A percentile compares a stretch with the other conserved stretches of the same genome.
phyloP scores from a whole-genome alignment of 2,797 vertebrate genomes.

The Perodicticus potto region DNA sequence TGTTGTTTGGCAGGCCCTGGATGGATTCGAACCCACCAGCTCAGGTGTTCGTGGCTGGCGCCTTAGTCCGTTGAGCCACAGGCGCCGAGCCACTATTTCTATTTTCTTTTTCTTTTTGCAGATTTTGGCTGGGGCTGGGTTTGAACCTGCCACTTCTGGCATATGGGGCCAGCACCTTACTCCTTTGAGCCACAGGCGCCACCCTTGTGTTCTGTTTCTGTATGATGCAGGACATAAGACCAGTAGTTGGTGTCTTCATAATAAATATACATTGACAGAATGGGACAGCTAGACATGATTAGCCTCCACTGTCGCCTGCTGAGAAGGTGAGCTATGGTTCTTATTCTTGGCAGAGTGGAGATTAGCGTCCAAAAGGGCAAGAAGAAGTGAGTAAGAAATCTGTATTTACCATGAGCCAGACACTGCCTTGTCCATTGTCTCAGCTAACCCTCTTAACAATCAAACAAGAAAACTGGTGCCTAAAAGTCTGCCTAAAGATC shows the following conservation, averaged over 20 bases:
- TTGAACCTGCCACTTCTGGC: too few species aligned
- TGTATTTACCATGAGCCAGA: neutral
- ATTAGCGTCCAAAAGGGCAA: neutral
- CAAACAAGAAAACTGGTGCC: neutral
- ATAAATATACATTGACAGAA: neutral
- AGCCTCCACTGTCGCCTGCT: neutral
- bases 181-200: too few species aligned
- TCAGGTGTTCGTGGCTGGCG: too few species aligned
- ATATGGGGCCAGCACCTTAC: too few species aligned
- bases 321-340: neutral
- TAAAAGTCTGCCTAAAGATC: neutral
- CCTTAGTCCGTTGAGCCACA: too few species aligned
- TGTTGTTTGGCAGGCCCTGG: too few species aligned
- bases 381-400: constrained; percentile 26
- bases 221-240: neutral
- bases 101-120: too few species aligned
- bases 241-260: constrained; percentile 15
- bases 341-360: neutral
- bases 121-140: too few species aligned
- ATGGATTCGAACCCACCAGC: too few species aligned
- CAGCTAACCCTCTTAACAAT: neutral
- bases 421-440: neutral
- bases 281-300: neutral
- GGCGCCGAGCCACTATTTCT: too few species aligned
- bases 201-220: too few species aligned